Evolutionary conservation across 2,888 invertebrate genomes (phyloP).

Genomic region (Physocephala rufipes): DNA sequence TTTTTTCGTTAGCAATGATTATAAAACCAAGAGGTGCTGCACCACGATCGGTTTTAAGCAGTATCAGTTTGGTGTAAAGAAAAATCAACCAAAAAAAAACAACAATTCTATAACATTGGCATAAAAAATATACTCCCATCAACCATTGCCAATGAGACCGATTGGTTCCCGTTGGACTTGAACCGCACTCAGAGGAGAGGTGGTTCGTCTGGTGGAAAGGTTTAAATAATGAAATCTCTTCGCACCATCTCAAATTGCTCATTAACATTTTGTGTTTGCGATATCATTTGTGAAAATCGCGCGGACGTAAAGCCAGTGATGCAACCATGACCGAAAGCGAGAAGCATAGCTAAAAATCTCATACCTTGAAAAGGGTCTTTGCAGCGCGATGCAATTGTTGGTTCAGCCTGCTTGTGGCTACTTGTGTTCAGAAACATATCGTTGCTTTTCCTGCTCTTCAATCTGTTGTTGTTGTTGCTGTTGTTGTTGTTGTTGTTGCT

Average conservation of each 20-base stretch:
- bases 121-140: neutral
- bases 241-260: slow-evolving; percentile 67
- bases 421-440: neutral
- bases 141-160: neutral
- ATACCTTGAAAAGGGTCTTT: too few species aligned
- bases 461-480: slow-evolving; percentile 7
- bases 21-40: slow-evolving; percentile 35
- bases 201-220: slow-evolving; percentile 27
- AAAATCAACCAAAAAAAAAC: slow-evolving; percentile 37
- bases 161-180: neutral
- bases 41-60: slow-evolving; percentile 12
- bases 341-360: too few species aligned
- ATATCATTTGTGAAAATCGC: slow-evolving; percentile 67
- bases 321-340: neutral
- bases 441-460: neutral
- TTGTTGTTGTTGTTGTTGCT: slow-evolving; percentile 11
- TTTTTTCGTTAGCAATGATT: slow-evolving; percentile 34
- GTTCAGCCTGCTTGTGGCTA: neutral
- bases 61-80: neutral
- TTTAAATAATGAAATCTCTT: slow-evolving; percentile 62
- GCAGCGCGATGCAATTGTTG: neutral
- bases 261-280: slow-evolving; percentile 67
- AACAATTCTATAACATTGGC: slow-evolving; percentile 16
- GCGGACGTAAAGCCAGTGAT: slow-evolving; percentile 31
- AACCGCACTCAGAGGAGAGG: neutral